These are phyloP conservation scores for Morpho achilles DNA, from an alignment of 2,888 invertebrate genomes.

Conservation along the genomic window DNA sequence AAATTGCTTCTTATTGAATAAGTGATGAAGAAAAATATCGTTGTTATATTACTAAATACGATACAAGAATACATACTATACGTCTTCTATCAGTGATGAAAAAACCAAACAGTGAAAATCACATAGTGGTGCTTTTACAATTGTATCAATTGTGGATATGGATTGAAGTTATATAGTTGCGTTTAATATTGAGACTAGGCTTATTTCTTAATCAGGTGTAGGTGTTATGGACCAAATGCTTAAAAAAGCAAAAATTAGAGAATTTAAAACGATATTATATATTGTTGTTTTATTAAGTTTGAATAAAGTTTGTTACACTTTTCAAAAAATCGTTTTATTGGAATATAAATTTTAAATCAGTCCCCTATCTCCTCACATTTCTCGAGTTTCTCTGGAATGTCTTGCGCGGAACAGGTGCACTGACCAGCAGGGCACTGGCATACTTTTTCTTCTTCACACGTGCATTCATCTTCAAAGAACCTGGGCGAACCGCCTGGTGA, in stretches of 20 bases:
- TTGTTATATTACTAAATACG: too few species aligned
- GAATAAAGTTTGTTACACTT: conserved; percentile 13
- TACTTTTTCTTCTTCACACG: conserved; percentile 18
- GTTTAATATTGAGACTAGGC: too few species aligned
- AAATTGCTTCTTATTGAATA: too few species aligned
- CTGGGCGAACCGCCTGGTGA: conserved; percentile 49
- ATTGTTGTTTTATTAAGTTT: conserved; percentile 16
- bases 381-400: conserved; percentile 47
- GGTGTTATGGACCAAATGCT: conserved; percentile 3
- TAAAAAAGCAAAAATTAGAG: not conserved
- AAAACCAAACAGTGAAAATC: too few species aligned
- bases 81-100: too few species aligned
- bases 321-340: conserved; percentile 18
- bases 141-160: too few species aligned
- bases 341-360: not conserved
- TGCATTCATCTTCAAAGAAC: conserved; percentile 33
- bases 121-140: too few species aligned
- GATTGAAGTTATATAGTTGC: too few species aligned
- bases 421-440: not conserved
- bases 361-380: not conserved
- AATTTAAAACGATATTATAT: conserved; percentile 1
- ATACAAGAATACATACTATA: too few species aligned
- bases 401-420: conserved; percentile 12
- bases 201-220: too few species aligned
- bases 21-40: too few species aligned